Evolutionary conservation across 2,113 vertebrate species (phyloP).

Genomic region (Sarotherodon lohbergeri): DNA sequence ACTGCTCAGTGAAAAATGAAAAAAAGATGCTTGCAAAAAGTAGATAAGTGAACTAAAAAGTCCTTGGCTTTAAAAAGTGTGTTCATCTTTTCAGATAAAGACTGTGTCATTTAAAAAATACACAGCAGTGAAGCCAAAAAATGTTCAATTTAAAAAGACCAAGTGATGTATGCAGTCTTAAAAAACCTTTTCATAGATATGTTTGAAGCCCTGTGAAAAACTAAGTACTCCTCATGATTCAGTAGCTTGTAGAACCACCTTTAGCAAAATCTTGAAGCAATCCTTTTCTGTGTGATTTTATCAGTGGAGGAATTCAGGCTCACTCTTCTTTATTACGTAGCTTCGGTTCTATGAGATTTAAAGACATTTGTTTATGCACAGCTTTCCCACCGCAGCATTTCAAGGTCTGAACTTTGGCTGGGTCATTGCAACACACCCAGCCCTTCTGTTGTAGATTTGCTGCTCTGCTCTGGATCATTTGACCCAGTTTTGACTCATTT

Average conservation of each 20-base stretch:
- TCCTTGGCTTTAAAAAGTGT: conserved; percentile 6
- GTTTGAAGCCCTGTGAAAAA: not conserved
- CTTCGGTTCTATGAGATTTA: not conserved
- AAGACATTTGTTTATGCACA: not conserved
- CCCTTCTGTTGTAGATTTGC: not conserved
- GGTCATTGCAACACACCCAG: not conserved
- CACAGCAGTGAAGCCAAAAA: not conserved
- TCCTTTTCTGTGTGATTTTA: not conserved
- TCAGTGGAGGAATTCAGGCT: not conserved
- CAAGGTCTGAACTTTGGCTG: not conserved
- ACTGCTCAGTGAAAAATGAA: not conserved
- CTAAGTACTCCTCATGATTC: not conserved
- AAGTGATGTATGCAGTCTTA: not conserved
- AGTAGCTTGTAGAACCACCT: not conserved
- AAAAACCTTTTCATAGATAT: not conserved
- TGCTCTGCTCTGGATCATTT: not conserved
- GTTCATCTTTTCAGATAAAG: not conserved
- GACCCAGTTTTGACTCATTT: not conserved
- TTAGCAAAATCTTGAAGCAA: not conserved
- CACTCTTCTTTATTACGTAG: not conserved
- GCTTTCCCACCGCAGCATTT: not conserved
- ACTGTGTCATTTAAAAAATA: not conserved
- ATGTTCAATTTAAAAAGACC: not conserved
- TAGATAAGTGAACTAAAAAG: not conserved
- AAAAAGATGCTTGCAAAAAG: not conserved